Percentiles rank a stretch among this genome's conserved stretches.
Conservation (phyloP, 1,140 invertebrate species). For the Temnothorax nylanderi region DNA sequence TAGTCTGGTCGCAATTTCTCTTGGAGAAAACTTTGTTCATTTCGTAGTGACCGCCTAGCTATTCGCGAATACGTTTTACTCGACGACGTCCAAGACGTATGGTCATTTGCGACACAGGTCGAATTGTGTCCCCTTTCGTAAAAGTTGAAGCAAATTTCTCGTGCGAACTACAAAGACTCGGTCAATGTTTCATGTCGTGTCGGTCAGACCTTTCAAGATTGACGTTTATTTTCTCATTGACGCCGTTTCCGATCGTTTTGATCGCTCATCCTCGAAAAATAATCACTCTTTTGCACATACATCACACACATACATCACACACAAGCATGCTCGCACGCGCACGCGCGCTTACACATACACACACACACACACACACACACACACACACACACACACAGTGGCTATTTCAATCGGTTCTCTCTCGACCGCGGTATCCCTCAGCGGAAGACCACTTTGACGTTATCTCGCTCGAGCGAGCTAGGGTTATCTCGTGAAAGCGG, state of each 20-base stretch:
- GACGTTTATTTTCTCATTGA: slow-evolving; percentile 67
- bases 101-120: slow-evolving; percentile 16
- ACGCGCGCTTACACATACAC: too few relatives aligned
- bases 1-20: slow-evolving; percentile 25
- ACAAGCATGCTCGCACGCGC: not conserved
- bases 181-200: slow-evolving; percentile 35
- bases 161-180: slow-evolving; percentile 18
- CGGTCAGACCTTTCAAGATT: slow-evolving; percentile 24
- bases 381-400: not conserved
- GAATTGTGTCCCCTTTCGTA: slow-evolving; percentile 22
- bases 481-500: slow-evolving; percentile 79
- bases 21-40: slow-evolving; percentile 57
- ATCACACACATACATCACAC: not conserved
- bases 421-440: slow-evolving; percentile 55
- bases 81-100: slow-evolving; percentile 30
- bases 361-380: too few relatives aligned
- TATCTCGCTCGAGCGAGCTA: slow-evolving; percentile 76
- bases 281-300: slow-evolving; percentile 3
- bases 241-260: slow-evolving; percentile 68
- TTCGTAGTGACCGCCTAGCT: slow-evolving; percentile 26
- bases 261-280: slow-evolving; percentile 71
- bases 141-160: slow-evolving; percentile 46
- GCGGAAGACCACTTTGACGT: slow-evolving; percentile 78
- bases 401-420: slow-evolving; percentile 69
- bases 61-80: slow-evolving; percentile 47